A percentile compares a stretch with the other conserved stretches of the same genome.
phyloP scores from a whole-genome alignment of 2,888 invertebrate genomes.

The Dastarcus helophoroides region DNA sequence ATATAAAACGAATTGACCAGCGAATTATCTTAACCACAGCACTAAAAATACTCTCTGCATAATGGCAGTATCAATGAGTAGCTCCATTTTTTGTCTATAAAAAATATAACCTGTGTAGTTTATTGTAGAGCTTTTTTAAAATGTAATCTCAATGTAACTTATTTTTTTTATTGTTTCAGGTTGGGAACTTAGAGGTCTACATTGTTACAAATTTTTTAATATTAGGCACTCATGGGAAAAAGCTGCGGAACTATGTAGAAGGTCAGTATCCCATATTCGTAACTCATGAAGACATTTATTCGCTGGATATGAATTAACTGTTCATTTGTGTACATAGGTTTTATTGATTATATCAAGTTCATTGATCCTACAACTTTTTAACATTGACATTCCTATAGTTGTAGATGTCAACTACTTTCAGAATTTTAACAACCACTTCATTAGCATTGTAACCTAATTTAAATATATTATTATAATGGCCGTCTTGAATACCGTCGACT shows the following conservation, averaged over 20 bases:
- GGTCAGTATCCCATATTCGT: conserved; percentile 65
- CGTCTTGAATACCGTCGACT: too few species aligned
- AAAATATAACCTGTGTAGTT: conserved; percentile 1
- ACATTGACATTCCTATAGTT: conserved; percentile 1
- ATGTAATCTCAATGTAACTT: not conserved
- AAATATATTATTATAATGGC: too few species aligned
- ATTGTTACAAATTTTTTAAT: conserved; percentile 93
- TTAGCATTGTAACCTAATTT: too few species aligned
- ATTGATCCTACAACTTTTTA: conserved; percentile 1
- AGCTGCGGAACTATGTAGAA: conserved; percentile 87
- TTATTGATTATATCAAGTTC: too few species aligned
- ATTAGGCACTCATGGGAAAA: conserved; percentile 94
- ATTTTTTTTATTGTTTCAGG: conserved; percentile 50
- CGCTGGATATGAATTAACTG: too few species aligned
- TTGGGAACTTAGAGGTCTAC: conserved; percentile 83
- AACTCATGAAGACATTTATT: too few species aligned
- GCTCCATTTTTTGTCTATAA: conserved; percentile 4
- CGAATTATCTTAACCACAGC: too few species aligned
- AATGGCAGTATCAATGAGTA: too few species aligned
- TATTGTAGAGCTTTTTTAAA: not conserved
- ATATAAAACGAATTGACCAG: too few species aligned
- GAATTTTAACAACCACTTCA: too few species aligned
- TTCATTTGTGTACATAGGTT: too few species aligned
- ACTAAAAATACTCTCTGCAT: too few species aligned
- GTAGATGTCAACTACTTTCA: not conserved